Base-by-base conservation (phyloP, 2,888 invertebrate species). In the Pachliopta kotzebuea region DNA sequence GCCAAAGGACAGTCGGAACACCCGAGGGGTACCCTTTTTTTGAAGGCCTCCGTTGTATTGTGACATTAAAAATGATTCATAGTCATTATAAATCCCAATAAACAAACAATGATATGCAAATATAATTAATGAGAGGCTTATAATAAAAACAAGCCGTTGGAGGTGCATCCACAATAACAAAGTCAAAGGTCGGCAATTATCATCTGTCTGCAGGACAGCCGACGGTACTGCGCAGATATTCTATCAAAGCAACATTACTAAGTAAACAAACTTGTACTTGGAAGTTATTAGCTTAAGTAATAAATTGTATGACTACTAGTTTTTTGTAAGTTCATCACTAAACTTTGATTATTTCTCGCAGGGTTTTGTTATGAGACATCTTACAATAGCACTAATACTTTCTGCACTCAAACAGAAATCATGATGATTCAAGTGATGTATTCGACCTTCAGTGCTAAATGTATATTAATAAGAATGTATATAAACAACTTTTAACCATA, bases 91-190 rank as follows among this genome's bases (percentile, higher is more conserved):
- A 45, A 18, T 45, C 45, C 8, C n/a, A 20, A 37, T 8, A 52
- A 37, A 37, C 42, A 60, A 31, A 31, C 59, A 53, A 53, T 60
- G 53, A 60, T 11, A 42, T 26, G 60, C 37, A 60, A 60, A 37
- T 59, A 52, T 59, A 50, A 59, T 26, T 42, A 24, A 53, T 60
- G 37, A n/a, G 37, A 60, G n/a, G 45, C 45, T 45, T n/a, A n/a
- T 6, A 45, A 63, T 56, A 60, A 60, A 64, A 60, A 64, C 64
- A 60, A 56, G 42, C 29, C 31, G 63, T 24, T 42, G 64, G 60
- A 21, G 64, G 50, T 54, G 56, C 55, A n/a, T 58, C 63, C 23
- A 21, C 26, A 63, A 55, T 24, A 56, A 63, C 58, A 56, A 21
- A 31, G 64, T 64, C 64, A 60, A 17, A 60, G 64, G 56, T 60